phyloP scores from a whole-genome alignment of 2,113 vertebrate genomes.

The Triplophysa dalaica region DNA sequence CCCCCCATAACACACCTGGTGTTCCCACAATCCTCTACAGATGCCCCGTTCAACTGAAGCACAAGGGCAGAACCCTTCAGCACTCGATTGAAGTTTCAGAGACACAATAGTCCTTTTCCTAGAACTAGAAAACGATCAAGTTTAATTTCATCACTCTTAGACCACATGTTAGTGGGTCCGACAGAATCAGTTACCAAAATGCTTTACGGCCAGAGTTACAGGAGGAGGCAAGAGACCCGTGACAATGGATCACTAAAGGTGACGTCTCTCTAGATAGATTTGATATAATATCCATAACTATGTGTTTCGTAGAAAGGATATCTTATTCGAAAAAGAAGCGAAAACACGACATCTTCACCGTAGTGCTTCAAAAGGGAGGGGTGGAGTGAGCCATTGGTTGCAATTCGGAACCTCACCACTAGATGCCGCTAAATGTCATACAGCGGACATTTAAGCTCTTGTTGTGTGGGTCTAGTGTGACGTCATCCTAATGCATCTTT shows the following conservation, averaged over 20 bases:
- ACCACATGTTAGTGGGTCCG: neutral
- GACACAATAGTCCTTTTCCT: neutral
- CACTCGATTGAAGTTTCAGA: neutral
- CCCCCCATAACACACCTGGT: neutral
- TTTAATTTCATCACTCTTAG: neutral
- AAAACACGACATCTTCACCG: no score
- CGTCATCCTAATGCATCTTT: no score
- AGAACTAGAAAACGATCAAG: no score
- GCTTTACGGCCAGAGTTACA: neutral
- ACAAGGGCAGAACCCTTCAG: neutral
- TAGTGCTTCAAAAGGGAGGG: no score
- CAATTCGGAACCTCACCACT: no score
- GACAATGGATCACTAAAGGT: neutral
- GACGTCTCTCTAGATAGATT: neutral
- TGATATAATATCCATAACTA: no score
- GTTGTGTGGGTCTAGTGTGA: neutral
- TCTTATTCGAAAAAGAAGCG: no score
- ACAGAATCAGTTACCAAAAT: neutral
- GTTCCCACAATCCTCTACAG: neutral
- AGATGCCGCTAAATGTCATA: no score
- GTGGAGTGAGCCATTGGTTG: no score
- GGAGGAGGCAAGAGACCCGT: neutral
- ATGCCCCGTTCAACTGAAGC: constrained; percentile 11
- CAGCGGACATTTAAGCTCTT: no score
- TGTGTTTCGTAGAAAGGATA: no score